phyloP scores from a whole-genome alignment of 1,140 invertebrate genomes.

The Mesaphorura yosii region DNA sequence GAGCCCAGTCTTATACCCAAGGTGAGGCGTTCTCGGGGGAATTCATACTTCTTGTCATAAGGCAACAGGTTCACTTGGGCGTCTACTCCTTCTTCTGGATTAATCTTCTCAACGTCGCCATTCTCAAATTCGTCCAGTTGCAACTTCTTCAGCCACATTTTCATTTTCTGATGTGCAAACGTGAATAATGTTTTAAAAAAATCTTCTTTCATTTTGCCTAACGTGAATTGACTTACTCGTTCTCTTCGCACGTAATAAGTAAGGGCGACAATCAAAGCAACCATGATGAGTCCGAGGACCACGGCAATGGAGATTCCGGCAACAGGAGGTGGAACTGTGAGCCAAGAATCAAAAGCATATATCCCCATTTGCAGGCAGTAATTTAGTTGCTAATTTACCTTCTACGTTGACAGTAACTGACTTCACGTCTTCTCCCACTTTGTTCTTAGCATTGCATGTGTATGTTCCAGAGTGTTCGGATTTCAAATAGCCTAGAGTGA shows the following conservation, averaged over 20 bases:
- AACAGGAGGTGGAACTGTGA: conserved; percentile 31
- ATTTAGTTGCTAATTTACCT: conserved; percentile 33
- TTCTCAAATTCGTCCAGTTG: conserved; percentile 52
- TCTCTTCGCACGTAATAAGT: conserved; percentile 45
- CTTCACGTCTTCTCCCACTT: conserved; percentile 32
- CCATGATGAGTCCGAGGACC: conserved; percentile 36
- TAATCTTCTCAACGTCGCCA: conserved; percentile 64
- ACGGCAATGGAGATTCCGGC: conserved; percentile 23
- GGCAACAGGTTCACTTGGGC: conserved; percentile 85
- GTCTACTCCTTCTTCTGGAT: conserved; percentile 74
- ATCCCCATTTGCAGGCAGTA: conserved; percentile 37
- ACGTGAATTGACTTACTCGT: conserved; percentile 43
- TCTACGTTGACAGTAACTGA: conserved; percentile 37
- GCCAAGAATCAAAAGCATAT: conserved; percentile 33
- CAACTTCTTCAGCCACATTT: conserved; percentile 7
- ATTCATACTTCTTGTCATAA: conserved; percentile 81
- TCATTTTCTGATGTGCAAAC: conserved; percentile 8
- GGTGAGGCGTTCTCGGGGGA: conserved; percentile 68
- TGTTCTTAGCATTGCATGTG: conserved; percentile 28
- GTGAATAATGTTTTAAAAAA: not conserved
- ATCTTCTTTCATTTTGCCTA: too few relatives aligned
- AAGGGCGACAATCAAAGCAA: conserved; percentile 41
- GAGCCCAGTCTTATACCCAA: conserved; percentile 44
- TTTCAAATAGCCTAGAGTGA: conserved; percentile 5
- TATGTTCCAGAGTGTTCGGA: conserved; percentile 27